Evolutionary conservation across 2,797 vertebrate species (phyloP).

Genomic region (Lepus townsendii): DNA sequence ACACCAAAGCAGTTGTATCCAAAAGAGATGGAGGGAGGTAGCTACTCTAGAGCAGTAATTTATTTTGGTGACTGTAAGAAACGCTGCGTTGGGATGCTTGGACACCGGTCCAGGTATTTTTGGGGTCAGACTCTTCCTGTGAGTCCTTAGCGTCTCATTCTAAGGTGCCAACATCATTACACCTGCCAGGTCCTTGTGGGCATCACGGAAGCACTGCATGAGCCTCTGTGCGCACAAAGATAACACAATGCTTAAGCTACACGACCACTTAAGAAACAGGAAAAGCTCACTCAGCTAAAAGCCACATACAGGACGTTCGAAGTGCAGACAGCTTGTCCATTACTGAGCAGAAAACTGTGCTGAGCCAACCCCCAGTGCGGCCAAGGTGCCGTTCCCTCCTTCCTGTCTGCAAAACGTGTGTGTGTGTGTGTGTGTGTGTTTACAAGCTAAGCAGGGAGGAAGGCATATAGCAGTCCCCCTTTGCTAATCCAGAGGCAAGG

Average conservation of each 20-base stretch:
- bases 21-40: background rate
- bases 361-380: background rate
- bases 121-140: background rate
- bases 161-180: background rate
- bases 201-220: background rate
- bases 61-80: background rate
- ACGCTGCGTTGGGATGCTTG: background rate
- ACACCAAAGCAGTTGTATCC: background rate
- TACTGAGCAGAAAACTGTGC: background rate
- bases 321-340: background rate
- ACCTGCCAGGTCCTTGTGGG: background rate
- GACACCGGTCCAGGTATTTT: background rate
- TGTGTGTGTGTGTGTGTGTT: rapidly evolving
- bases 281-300: conserved; percentile 45
- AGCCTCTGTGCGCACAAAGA: background rate
- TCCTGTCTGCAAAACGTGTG: background rate
- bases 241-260: background rate
- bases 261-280: conserved; percentile 17
- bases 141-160: background rate
- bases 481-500: conserved; percentile 41
- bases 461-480: background rate
- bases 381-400: background rate
- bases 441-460: background rate
- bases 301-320: background rate
- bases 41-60: background rate